Evolutionary conservation across 1,140 invertebrate genomes (phyloP), one percentile per base, ranked within the genome.

Genomic region (Hyles vespertilio): DNA sequence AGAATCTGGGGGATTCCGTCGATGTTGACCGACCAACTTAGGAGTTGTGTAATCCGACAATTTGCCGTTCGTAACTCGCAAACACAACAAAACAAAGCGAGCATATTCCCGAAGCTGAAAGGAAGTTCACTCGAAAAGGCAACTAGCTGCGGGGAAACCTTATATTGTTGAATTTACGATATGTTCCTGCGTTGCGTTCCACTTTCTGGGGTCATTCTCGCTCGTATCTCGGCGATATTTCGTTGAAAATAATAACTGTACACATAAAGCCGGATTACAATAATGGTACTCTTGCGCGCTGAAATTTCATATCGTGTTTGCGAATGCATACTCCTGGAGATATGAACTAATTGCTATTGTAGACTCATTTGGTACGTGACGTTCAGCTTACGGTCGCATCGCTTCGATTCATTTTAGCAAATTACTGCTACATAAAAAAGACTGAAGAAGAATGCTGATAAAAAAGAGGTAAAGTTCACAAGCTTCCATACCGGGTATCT

Each of bases 91-190:
- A 81, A 84, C 77, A 83, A 83, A 62, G 67, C 64, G 74, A 81
- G 79, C 79, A 84, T 76, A 82, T 84, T 81, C 77, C 77, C 80
- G 69, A 61, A 68, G 65, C 72, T 75, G 70, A 75, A 81, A 82
- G 83, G 80, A 84, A 86, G 75, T 83, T 80, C 79, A 74, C 74
- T 81, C 72, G 72, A 79, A 85, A 80, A 84, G 78, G 79, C 79
- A 79, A 79, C 81, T 82, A 75, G 79, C 79, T 77, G 75, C 65
- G 72, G 69, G 74, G 73, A 78, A 85, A 78, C 77, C 77, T 79
- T 87, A 82, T 81, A 83, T 80, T 83, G 71, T 75, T 72, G 66
- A 84, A 87, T 87, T 87, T 85, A 85, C 81, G 76, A 83, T 80
- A 80, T 74, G 72, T 77, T 80, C 67, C 59, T 67, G 61, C 68